Evolutionary conservation across 2,888 invertebrate genomes (phyloP).

Genomic region (Ormyrus nitidulus): DNA sequence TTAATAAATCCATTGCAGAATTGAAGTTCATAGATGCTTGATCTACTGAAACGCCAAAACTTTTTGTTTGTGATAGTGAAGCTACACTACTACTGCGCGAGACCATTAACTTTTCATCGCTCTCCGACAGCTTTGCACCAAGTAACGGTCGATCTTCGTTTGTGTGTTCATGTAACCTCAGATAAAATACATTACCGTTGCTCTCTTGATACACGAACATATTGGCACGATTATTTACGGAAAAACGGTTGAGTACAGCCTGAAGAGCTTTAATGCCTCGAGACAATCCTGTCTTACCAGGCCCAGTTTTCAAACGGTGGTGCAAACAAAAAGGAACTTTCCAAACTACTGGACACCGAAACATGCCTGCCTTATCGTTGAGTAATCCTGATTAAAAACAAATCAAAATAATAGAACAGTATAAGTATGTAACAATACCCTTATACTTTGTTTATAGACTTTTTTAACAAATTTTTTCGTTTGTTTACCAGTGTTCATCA

Average conservation of each 20-base stretch:
- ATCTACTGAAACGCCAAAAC: constrained; percentile 58
- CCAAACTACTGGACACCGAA: constrained; percentile 86
- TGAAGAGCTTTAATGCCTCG: constrained; percentile 81
- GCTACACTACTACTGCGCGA: constrained; percentile 73
- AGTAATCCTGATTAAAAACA: neutral
- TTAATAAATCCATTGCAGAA: constrained; percentile 60
- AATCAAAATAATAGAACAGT: neutral
- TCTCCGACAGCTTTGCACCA: constrained; percentile 70
- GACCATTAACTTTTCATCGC: constrained; percentile 72
- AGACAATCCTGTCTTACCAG: constrained; percentile 79
- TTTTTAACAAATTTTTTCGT: neutral
- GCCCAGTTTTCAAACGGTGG: constrained; percentile 82
- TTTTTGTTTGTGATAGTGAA: constrained; percentile 70
- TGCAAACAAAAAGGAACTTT: constrained; percentile 82
- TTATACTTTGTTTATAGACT: neutral
- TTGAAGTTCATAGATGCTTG: constrained; percentile 50
- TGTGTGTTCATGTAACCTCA: constrained; percentile 74
- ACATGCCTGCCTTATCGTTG: constrained; percentile 79
- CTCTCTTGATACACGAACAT: constrained; percentile 87
- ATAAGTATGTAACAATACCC: too few species aligned
- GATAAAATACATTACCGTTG: constrained; percentile 80
- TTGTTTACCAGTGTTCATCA: constrained; percentile 5
- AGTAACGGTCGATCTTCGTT: constrained; percentile 70
- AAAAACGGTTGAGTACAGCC: constrained; percentile 82
- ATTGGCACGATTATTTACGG: constrained; percentile 84